phyloP scores from a whole-genome alignment of 2,888 invertebrate genomes.

The Lasius platythorax region DNA sequence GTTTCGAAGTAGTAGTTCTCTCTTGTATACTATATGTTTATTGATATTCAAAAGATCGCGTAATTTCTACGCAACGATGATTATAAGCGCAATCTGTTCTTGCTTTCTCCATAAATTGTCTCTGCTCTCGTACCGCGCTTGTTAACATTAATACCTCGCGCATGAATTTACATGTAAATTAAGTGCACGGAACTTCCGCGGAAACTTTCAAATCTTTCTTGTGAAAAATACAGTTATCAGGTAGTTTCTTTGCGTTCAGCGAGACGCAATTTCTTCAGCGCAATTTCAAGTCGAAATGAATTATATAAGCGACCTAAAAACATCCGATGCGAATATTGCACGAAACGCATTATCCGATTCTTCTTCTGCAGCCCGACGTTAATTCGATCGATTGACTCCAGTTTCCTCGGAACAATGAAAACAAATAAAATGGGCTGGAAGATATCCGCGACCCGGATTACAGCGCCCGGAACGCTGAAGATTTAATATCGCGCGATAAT shows the following conservation, averaged over 20 bases:
- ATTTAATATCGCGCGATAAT: slow-evolving; percentile 33
- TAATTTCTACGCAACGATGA: slow-evolving; percentile 6
- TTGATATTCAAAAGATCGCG: neutral
- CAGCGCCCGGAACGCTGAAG: neutral
- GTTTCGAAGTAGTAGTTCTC: neutral
- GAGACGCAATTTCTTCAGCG: neutral
- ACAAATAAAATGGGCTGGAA: neutral
- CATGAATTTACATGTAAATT: slow-evolving; percentile 45
- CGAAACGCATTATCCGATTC: slow-evolving; percentile 21
- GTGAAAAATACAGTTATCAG: slow-evolving; percentile 26
- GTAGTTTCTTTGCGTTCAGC: slow-evolving; percentile 10
- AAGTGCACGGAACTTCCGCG: neutral
- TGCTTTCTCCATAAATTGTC: slow-evolving; percentile 19
- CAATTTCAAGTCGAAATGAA: slow-evolving; percentile 4
- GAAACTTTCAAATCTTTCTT: slow-evolving; percentile 34
- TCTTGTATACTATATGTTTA: neutral
- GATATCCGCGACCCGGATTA: neutral
- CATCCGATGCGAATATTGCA: neutral
- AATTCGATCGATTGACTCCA: neutral
- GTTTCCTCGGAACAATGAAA: neutral
- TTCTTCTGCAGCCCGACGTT: neutral
- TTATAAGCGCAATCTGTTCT: neutral
- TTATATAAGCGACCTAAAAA: neutral
- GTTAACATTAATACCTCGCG: slow-evolving; percentile 30
- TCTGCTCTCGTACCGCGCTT: neutral